Base-by-base conservation (phyloP, 2,888 invertebrate genomes). In the Epinotia brunnichana region DNA sequence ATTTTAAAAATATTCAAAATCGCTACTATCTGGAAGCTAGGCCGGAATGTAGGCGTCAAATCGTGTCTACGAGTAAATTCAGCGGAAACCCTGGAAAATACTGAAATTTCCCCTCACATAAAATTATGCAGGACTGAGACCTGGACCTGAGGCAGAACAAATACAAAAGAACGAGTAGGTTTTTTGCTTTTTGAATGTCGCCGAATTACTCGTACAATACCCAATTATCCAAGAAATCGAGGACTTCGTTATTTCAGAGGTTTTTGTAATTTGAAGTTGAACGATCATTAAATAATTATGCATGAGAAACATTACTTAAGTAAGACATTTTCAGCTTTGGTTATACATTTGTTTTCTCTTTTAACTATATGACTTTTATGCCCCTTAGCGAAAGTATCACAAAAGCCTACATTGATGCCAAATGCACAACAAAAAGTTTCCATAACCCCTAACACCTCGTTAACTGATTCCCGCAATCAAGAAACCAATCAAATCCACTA, bases 401-500 rank as follows among this genome's bases (percentile, higher is more conserved):
- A 3, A 44, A 15, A 48, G 7, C n/a, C 48, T n/a, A n/a, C 48
- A 9, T 35, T 35, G 35, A 35, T 9, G 2, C 11, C 5, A 3
- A 59, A 11, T 44, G 9, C 3, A 44, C 62, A n/a, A 62, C 62
- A 61, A 44, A 61, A 61, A 61, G 61, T 3, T 21, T 24, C 41
- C 13, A 60, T 15, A 61, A 24, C 61, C 35, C 59, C 39, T 57
- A 24, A 19, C 60, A 39, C 44, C 21, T n/a, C 41, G 61, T 48
- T 48, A 62, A 62, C 48, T 62, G 62, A 48, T 24, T 48, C 9
- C 44, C 24, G 48, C 53, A 41, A 70, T 70, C 59, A 59, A 53
- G 51, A 53, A 53, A 60, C 53, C 53, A 70, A 70, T 59, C 70
- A 70, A 57, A 64, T 24, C 35, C 56, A 21, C 19, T 21, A 60